These are phyloP conservation scores for Cromileptes altivelis DNA, from an alignment of 2,113 vertebrate genomes.

Conservation along the genomic window DNA sequence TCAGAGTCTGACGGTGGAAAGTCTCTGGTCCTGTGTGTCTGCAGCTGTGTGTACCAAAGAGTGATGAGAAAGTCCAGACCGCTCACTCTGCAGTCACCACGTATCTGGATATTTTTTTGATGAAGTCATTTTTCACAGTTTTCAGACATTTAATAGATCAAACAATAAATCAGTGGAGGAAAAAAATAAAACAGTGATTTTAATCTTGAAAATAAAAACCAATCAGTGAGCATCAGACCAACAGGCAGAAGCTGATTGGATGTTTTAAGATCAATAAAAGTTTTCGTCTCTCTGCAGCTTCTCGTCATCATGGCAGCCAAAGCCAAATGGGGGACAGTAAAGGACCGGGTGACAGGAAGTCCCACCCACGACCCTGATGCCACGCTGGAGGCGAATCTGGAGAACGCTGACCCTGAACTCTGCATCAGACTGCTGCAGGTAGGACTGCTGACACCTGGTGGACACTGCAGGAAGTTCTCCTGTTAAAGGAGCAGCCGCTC, in stretches of 20 bases:
- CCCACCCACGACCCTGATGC: slow-evolving; percentile 79
- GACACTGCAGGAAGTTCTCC: background rate
- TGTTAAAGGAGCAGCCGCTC: too few relatives aligned
- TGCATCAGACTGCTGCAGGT: slow-evolving; percentile 92
- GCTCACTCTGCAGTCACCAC: too few relatives aligned
- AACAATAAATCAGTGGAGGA: too few relatives aligned
- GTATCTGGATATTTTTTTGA: too few relatives aligned
- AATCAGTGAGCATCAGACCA: background rate
- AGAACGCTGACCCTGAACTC: slow-evolving; percentile 90
- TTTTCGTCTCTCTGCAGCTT: slow-evolving; percentile 8
- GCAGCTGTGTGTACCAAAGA: too few relatives aligned
- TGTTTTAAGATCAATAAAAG: background rate
- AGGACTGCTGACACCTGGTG: background rate
- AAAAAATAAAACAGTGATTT: too few relatives aligned
- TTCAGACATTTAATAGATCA: too few relatives aligned
- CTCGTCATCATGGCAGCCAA: slow-evolving; percentile 71
- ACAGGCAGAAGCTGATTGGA: background rate
- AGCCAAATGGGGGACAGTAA: slow-evolving; percentile 88
- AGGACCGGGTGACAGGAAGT: slow-evolving; percentile 81
- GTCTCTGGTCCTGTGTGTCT: too few relatives aligned
- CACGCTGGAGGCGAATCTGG: slow-evolving; percentile 89
- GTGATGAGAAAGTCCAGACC: too few relatives aligned
- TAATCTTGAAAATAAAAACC: too few relatives aligned
- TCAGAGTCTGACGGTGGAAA: too few relatives aligned
- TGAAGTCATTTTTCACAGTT: too few relatives aligned